Base-by-base conservation (phyloP, 2,797 vertebrate species). In the Chaetophractus vellerosus region DNA sequence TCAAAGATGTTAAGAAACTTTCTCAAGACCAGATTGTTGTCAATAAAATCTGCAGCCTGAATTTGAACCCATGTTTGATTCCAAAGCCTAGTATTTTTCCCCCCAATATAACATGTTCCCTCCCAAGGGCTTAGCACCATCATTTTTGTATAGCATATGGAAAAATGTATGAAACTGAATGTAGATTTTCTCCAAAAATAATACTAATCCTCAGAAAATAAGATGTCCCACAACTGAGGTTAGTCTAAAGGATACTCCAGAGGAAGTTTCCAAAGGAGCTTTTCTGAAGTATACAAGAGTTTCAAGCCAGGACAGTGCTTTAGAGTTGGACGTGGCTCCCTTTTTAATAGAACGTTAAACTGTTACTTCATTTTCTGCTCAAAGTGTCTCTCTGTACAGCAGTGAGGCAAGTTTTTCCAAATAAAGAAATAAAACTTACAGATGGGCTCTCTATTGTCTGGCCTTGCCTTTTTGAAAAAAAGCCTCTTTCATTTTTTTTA, bases 101-200 rank as follows among this genome's bases (percentile, higher is more conserved):
- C 28, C 23, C 68, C 78, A 69, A n/a, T 50, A n/a, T 79, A 36
- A 28, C 59, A 82, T 86, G 31, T 16, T 92, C 6, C 10, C 55
- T 92, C 23, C 59, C 94, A 4, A 71, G 61, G 55, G n/a, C 1
- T 76, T 55, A 76, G 50, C 31, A 93, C 21, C 9, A 1, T 79
- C 69, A 91, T 36, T 69, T 31, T 41, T 48, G 48, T 45, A 11
- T 72, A 66, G 55, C 31, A 66, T 33, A 23, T 79, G 45, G 15
- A 45, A 55, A 41, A 63, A 50, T 59, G 31, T 68, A 10, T 81
- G 79, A 88, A 85, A 68, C n/a, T 78, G 55, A 81, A 23, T 57
- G 72, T 68, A 68, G 26, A 33, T 31, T 91, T 36, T 89, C 50
- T 94, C 41, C 36, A 63, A 55, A 91, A 68, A 10, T 71, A 61